Base-by-base conservation (phyloP, 2,888 invertebrate genomes). In the Hirtodrosophila confusa region DNA sequence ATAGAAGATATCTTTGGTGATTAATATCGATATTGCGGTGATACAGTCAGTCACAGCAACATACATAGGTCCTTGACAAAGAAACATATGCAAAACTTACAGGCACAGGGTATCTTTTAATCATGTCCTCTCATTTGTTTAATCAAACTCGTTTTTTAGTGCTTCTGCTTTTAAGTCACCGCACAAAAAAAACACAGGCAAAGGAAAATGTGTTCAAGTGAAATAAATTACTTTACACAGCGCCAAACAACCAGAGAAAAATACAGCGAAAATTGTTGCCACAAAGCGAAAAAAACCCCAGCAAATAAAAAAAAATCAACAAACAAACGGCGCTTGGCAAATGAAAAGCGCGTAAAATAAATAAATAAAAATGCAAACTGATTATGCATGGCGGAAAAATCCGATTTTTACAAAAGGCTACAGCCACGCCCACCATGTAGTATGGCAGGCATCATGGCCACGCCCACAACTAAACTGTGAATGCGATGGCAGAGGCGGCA, bases 301-400 rank as follows among this genome's bases (percentile, higher is more conserved):
- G 60, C 63, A 55, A 77, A 43, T 62, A 48, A 70, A 61, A 35
- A 64, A 50, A 57, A 27, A 43, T 39, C 63, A 69, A 72, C 40
- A 71, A 69, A 78, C 72, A 72, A 72, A 55, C 40, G 55, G 27
- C 35, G 67, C 43, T 54, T 49, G 73, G 68, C 78, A 75, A 85
- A 86, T 76, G 78, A 86, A 82, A 82, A 86, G 56, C 86, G 86
- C 86, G 83, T 85, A 78, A 83, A 83, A 86, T 85, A 85, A 87
- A 84, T 86, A 87, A 87, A 87, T 78, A 87, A 85, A 85, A 84
- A 83, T 74, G 62, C 68, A 79, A 82, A 84, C 86, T 88, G 85
- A 85, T 85, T 85, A 85, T 88, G 88, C 83, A 82, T 82, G 75
- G 80, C 78, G 86, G 80, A 80, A 84, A 86, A 86, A 80, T 80